phyloP scores from a whole-genome alignment of 2,888 invertebrate genomes.

The Trichopria drosophilae region DNA sequence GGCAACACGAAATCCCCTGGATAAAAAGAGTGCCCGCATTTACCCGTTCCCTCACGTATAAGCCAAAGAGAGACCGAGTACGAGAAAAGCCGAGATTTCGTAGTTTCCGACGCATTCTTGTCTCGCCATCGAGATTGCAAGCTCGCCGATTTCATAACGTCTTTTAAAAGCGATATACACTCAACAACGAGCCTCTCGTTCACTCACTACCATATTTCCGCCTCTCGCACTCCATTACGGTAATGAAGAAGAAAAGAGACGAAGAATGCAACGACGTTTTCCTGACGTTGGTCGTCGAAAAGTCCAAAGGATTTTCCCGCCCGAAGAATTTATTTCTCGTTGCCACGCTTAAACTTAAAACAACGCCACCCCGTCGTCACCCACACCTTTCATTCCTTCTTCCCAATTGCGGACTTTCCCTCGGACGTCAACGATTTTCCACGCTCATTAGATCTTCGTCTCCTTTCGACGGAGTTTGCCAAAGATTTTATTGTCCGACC shows the following conservation, averaged over 20 bases:
- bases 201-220: conserved; percentile 29
- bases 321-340: conserved; percentile 52
- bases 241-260: conserved; percentile 54
- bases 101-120: too few species aligned
- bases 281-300: conserved; percentile 34
- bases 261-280: conserved; percentile 36
- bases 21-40: too few species aligned
- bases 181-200: conserved; percentile 14
- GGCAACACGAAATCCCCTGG: too few species aligned
- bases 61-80: too few species aligned
- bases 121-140: too few species aligned
- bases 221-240: conserved; percentile 54
- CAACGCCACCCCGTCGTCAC: conserved; percentile 41
- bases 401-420: conserved; percentile 9
- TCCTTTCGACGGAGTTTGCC: conserved; percentile 28
- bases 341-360: conserved; percentile 50
- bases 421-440: conserved; percentile 33
- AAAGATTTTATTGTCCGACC: conserved; percentile 33
- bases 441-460: conserved; percentile 32
- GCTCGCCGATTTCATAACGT: conserved; percentile 50
- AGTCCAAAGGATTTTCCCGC: conserved; percentile 50
- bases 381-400: too few species aligned
- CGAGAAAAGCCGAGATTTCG: too few species aligned
- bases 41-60: too few species aligned
- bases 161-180: conserved; percentile 40